phyloP scores from a whole-genome alignment of 2,888 invertebrate species.

The Andrena bucephala region DNA sequence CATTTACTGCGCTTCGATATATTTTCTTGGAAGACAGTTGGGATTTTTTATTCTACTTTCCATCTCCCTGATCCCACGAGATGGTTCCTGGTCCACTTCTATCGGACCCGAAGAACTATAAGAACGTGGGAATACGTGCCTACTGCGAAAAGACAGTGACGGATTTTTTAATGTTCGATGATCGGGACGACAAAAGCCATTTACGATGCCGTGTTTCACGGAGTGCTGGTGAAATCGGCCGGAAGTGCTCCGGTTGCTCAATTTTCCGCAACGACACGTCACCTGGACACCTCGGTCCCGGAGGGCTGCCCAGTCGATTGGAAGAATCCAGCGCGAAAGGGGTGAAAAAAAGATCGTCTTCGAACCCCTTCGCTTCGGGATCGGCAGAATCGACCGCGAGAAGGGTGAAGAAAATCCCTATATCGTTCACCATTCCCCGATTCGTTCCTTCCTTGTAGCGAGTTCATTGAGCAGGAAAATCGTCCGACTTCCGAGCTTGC shows the following conservation, averaged over 20 bases:
- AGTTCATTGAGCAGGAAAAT: conserved; percentile 64
- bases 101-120: no score
- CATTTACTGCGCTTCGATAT: no score
- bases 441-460: conserved; percentile 51
- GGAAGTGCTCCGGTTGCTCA: conserved; percentile 68
- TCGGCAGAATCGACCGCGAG: conserved; percentile 18
- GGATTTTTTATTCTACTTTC: no score
- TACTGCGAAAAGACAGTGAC: no score
- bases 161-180: background rate
- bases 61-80: no score
- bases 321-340: conserved; percentile 66
- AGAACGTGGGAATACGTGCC: no score
- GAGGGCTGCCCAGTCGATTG: conserved; percentile 71
- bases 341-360: conserved; percentile 48
- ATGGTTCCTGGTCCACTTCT: no score
- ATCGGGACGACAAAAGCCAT: background rate
- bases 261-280: conserved; percentile 65
- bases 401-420: conserved; percentile 28
- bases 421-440: conserved; percentile 30
- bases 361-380: background rate
- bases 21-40: no score
- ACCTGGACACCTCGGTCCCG: conserved; percentile 68
- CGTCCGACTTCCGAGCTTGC: conserved; percentile 26
- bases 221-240: conserved; percentile 71
- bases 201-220: conserved; percentile 57